phyloP scores from a whole-genome alignment of 2,113 vertebrate species.

The Leucopsar rothschildi region DNA sequence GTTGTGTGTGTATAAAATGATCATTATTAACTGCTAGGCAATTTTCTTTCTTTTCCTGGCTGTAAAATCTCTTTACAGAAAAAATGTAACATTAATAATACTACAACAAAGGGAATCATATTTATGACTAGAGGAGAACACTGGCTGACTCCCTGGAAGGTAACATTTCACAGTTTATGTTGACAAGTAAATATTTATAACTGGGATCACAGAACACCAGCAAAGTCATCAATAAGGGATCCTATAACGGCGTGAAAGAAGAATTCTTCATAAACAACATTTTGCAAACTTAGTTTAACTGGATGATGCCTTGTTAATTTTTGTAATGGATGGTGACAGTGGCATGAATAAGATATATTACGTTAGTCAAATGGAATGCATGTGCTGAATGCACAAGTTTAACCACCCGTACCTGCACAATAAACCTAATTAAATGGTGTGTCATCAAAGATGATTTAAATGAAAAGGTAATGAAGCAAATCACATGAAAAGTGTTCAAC shows the following conservation, averaged over 20 bases:
- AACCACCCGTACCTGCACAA: slow-evolving; percentile 31
- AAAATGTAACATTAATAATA: slow-evolving; percentile 12
- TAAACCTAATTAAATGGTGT: slow-evolving; percentile 63
- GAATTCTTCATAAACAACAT: background rate
- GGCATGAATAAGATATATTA: slow-evolving; percentile 57
- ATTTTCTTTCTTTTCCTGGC: background rate
- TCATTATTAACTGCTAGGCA: background rate
- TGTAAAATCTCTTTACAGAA: background rate
- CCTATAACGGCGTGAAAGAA: background rate
- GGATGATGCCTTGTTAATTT: slow-evolving; percentile 58
- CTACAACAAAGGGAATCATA: background rate
- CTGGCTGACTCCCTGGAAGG: slow-evolving; percentile 3
- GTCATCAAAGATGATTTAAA: slow-evolving; percentile 63
- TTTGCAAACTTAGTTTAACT: background rate
- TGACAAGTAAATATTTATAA: slow-evolving; percentile 48
- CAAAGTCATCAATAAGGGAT: background rate
- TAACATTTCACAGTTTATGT: slow-evolving; percentile 14
- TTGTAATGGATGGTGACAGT: slow-evolving; percentile 49
- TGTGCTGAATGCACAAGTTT: slow-evolving; percentile 50
- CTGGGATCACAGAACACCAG: background rate
- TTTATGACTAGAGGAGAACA: slow-evolving; percentile 7
- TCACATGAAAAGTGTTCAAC: slow-evolving; percentile 46
- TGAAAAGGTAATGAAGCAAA: slow-evolving; percentile 67
- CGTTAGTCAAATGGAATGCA: slow-evolving; percentile 31
- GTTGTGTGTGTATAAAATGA: background rate